These are phyloP conservation scores for Drosophila meridionalis DNA, from an alignment of 2,888 invertebrate species.

Conservation along the genomic window DNA sequence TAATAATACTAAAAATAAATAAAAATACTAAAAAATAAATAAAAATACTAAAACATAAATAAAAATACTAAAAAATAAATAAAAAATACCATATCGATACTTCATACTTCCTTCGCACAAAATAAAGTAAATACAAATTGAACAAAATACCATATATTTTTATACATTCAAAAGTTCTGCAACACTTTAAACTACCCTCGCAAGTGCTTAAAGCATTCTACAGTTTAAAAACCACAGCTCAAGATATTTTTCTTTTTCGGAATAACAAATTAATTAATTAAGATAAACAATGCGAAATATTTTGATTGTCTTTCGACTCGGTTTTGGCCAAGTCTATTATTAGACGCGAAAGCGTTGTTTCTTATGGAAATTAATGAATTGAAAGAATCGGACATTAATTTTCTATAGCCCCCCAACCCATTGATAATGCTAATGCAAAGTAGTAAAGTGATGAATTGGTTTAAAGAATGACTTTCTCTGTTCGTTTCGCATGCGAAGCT, in stretches of 20 bases:
- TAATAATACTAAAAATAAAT: too few relatives aligned
- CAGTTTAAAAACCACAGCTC: not conserved
- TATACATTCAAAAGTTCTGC: too few relatives aligned
- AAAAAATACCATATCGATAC: not conserved
- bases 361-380: not conserved
- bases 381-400: not conserved
- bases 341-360: not conserved
- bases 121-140: too few relatives aligned
- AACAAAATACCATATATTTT: too few relatives aligned
- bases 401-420: not conserved
- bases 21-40: too few relatives aligned
- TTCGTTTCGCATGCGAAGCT: not conserved
- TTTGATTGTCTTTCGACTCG: not conserved
- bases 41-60: too few relatives aligned
- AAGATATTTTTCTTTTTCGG: not conserved
- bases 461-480: not conserved
- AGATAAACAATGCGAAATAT: not conserved
- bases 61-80: not conserved
- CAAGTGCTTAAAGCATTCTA: not conserved
- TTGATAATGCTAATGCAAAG: not conserved
- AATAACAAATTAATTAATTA: not conserved
- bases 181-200: not conserved
- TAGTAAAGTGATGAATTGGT: not conserved
- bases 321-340: not conserved
- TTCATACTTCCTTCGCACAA: too few relatives aligned